Evolutionary conservation across 2,113 vertebrate genomes (phyloP), one percentile per base, ranked within the genome.

Genomic region (Sorex fumeus): DNA sequence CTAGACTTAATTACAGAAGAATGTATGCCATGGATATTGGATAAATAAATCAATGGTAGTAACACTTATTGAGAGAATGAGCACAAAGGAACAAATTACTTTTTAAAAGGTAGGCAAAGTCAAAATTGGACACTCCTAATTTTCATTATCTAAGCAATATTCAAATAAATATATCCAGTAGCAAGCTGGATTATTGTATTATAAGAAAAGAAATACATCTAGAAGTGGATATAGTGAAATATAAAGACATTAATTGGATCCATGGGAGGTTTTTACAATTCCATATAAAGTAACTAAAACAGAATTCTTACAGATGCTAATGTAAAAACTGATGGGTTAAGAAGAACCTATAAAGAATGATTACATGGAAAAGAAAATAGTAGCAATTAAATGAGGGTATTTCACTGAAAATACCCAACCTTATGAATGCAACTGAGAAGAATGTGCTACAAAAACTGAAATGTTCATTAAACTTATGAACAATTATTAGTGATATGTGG

Each of bases 271-370:
- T 82, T 60, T 28, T 75, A 18, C 2, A 88, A 85, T 27, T 32
- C 2, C 30, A 23, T 15, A 50, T 3, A 88, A 67, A 0, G 0
- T 67, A 67, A 27, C 34, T 66, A 78, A 11, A 34, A 60, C 7
- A 69, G 47, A 93, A 82, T 84, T 85, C 25, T 64, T 90, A 66
- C 8, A 92, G 34, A 62, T 6, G 53, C 8, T 16, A 40, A 30
- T 2, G 47, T 64, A 69, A 88, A 88, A 82, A 69, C 30, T 27
- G 2, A 71, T 32, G 25, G 3, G 2, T 80, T 76, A 36, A 83
- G 16, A 91, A 71, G 75, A 76, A 71, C 1, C 0, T 92, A 16
- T 21, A 66, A 78, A 80, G 30, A 80, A 57, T n/a, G 2, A 71
- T 75, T 60, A 4, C 36, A 23, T 6, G 19, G 8, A 43, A 64